A percentile compares a stretch with the other conserved stretches of the same genome.
These are phyloP conservation scores for Erinaceus europaeus DNA, from an alignment of 2,113 vertebrate genomes.

Conservation along the genomic window DNA sequence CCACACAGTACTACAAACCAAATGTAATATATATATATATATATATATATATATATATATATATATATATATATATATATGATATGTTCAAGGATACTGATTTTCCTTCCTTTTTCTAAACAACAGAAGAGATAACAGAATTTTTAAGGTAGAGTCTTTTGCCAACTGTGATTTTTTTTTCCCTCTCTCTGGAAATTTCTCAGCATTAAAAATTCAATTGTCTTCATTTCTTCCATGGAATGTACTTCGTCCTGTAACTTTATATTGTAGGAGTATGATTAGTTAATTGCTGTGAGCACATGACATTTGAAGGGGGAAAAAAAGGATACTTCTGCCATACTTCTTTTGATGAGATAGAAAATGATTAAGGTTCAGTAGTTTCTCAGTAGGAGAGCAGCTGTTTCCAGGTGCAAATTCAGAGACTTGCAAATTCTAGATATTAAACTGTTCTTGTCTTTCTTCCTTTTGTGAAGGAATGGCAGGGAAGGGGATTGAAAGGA, in stretches of 20 bases:
- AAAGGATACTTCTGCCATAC: neutral
- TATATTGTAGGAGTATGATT: neutral
- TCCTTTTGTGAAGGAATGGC: neutral
- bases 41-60: too few species aligned
- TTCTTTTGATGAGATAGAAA: neutral
- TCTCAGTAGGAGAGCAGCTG: conserved; percentile 1
- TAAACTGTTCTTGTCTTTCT: neutral
- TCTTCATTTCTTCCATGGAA: neutral
- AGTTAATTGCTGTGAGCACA: conserved; percentile 34
- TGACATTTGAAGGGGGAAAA: conserved; percentile 25
- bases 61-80: neutral
- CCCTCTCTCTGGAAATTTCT: neutral
- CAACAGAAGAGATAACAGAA: neutral
- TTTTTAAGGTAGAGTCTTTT: neutral
- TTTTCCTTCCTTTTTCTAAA: neutral
- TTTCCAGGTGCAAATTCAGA: conserved; percentile 15
- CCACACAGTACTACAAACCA: too few species aligned
- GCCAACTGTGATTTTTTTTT: neutral
- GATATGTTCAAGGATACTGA: neutral
- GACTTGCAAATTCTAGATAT: conserved; percentile 21
- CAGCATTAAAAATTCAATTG: neutral
- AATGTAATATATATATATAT: too few species aligned
- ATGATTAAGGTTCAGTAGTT: neutral
- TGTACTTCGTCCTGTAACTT: neutral
- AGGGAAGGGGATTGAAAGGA: neutral